Conservation (phyloP, 2,113 vertebrate species). For the Laterallus jamaicensis region DNA sequence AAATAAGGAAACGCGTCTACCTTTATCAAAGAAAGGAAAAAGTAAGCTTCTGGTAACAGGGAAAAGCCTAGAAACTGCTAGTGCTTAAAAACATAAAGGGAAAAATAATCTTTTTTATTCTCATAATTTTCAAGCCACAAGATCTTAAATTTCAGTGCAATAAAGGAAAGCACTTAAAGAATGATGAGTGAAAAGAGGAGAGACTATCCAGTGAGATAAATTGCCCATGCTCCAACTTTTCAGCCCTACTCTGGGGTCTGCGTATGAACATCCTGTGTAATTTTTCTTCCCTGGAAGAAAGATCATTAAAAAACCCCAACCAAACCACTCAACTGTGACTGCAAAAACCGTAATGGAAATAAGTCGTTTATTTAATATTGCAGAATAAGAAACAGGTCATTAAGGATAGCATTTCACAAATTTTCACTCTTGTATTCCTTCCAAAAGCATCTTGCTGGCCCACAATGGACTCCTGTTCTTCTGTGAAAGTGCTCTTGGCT, state of each 20-base stretch:
- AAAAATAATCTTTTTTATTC: not conserved
- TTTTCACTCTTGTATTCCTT: not conserved
- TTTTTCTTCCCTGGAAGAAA: not conserved
- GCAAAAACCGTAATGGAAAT: not conserved
- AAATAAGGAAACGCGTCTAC: not conserved
- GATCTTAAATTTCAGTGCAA: not conserved
- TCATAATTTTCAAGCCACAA: not conserved
- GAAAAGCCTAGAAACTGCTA: not conserved
- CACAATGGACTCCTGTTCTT: not conserved
- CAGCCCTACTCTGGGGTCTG: not conserved
- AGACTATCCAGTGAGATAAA: not conserved
- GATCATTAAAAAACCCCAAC: not conserved
- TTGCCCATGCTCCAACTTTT: not conserved
- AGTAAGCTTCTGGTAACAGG: not conserved
- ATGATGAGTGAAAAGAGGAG: not conserved
- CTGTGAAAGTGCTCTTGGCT: not conserved
- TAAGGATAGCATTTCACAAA: not conserved
- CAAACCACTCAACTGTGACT: rapidly evolving
- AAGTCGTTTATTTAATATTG: not conserved
- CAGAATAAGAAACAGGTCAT: not conserved
- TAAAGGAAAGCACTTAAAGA: not conserved
- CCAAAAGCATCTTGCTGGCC: not conserved
- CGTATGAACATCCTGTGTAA: not conserved
- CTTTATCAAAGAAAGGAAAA: not conserved
- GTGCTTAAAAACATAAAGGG: not conserved